Evolutionary conservation across 2,888 invertebrate species (phyloP).

Genomic region (Xestia c-nigrum): DNA sequence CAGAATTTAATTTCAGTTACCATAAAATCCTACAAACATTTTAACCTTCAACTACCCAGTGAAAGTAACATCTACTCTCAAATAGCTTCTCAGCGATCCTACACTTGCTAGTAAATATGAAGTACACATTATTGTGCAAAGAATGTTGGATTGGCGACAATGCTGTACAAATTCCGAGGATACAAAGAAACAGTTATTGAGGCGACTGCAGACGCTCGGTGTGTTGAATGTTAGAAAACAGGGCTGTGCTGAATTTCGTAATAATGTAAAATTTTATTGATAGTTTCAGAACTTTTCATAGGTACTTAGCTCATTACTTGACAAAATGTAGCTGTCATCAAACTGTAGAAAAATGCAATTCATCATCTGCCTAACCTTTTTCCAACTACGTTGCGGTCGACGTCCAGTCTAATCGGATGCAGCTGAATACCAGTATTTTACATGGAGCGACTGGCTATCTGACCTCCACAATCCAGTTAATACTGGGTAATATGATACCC

Average conservation of each 20-base stretch:
- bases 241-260: slow-evolving; percentile 33
- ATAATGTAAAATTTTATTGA: background rate
- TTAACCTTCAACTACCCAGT: background rate
- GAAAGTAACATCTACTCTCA: slow-evolving; percentile 31
- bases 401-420: too few species aligned
- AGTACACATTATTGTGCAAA: slow-evolving; percentile 51
- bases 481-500: too few species aligned
- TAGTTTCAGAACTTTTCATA: background rate
- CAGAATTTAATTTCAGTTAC: too few species aligned
- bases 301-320: background rate
- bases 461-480: too few species aligned
- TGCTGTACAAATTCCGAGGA: slow-evolving; percentile 65
- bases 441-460: too few species aligned
- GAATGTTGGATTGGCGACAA: slow-evolving; percentile 63
- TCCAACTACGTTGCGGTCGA: too few species aligned
- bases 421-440: too few species aligned
- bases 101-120: slow-evolving; percentile 37
- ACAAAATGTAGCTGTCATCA: background rate
- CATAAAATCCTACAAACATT: background rate
- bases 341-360: background rate
- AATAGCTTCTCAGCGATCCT: slow-evolving; percentile 1
- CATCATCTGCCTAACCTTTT: background rate
- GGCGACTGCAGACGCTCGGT: slow-evolving; percentile 57
- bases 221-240: slow-evolving; percentile 53
- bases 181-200: slow-evolving; percentile 70